Conservation (phyloP, 2,113 vertebrate species). For the Odocoileus virginianus region DNA sequence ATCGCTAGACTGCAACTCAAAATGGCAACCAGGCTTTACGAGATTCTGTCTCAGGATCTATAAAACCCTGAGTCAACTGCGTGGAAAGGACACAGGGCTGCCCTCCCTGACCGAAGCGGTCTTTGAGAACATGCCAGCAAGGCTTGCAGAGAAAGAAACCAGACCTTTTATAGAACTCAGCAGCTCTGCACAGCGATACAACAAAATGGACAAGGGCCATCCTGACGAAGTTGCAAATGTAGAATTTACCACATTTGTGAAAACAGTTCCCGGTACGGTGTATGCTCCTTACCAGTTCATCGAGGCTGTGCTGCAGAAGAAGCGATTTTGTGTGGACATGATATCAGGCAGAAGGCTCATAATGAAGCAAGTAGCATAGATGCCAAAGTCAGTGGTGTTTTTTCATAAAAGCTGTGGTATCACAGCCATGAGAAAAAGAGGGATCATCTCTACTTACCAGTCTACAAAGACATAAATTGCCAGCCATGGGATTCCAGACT, state of each 20-base stretch:
- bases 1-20: not conserved
- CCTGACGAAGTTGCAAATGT: not conserved
- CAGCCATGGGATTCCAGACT: not conserved
- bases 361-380: not conserved
- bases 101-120: not conserved
- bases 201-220: not conserved
- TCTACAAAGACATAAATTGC: not conserved
- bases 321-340: not conserved
- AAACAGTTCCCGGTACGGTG: not conserved
- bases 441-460: not conserved
- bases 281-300: not conserved
- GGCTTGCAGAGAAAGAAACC: not conserved
- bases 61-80: not conserved
- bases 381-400: not conserved
- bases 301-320: not conserved
- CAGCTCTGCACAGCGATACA: not conserved
- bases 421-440: not conserved
- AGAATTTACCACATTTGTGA: not conserved
- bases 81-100: not conserved
- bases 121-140: constrained; percentile 1
- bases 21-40: not conserved
- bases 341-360: not conserved
- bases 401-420: not conserved
- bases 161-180: constrained; percentile 22
- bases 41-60: not conserved